Evolutionary conservation across 2,888 invertebrate species (phyloP), one percentile per base, ranked within the genome.

Genomic region (Miltochrista miniata): DNA sequence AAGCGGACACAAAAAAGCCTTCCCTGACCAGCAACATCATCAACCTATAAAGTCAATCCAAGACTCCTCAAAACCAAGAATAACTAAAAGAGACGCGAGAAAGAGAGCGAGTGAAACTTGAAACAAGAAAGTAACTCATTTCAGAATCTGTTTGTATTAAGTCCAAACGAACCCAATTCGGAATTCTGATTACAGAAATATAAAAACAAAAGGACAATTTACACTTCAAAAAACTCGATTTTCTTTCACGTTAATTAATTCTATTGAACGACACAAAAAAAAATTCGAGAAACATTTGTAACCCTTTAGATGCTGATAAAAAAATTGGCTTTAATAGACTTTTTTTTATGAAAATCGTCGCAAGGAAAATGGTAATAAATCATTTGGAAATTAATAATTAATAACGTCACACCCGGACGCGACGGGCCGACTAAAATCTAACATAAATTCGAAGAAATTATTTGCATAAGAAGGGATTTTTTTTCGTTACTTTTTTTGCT

Each of bases 321-420:
- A 74, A 79, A 87, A 86, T 85, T 86, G 83, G 80, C 77, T 83
- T 79, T 77, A 72, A 76, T 78, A 77, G 77, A 81, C 81, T 81
- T 33, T 52, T 50, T 85, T 83, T 83, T 80, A 80, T 81, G 81
- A 79, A 81, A 79, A 74, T 77, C 75, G 64, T 60, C 51, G 56
- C 45, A 49, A 64, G 67, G 64, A 73, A 72, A 72, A 74, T 72
- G 76, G 71, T 83, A 83, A 90, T 90, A 90, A 90, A 90, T 91
- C 89, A 89, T 84, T 85, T 74, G 80, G 62, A 75, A 90, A 90
- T 91, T 90, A 90, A 90, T 90, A 89, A 90, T 89, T 86, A 87
- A 88, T 86, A 82, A 67, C 65, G 75, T 63, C 74, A 76, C 79
- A 73, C 72, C 64, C 68, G 70, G 74, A 70, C 57, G 81, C 79